Conservation (phyloP, 92 coral and sea anemone species). For the Epizoanthus fatuus region DNA sequence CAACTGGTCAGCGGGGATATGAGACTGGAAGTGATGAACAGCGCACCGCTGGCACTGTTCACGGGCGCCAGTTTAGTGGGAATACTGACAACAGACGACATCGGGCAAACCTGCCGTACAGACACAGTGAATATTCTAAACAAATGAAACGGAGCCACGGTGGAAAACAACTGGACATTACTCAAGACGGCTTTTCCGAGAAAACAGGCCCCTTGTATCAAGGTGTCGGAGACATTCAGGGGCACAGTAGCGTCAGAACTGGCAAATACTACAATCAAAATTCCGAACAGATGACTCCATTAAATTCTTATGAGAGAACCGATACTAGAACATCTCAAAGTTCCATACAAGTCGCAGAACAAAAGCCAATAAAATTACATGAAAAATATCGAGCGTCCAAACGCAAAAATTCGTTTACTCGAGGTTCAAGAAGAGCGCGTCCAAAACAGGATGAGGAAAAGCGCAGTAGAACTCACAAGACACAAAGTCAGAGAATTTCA, state of each 20-base stretch:
- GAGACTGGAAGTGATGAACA: neutral
- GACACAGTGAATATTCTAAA: constrained; percentile 5
- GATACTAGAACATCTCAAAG: constrained; percentile 2
- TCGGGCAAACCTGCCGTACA: neutral
- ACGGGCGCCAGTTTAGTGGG: neutral
- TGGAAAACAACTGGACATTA: neutral
- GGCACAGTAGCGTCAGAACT: neutral
- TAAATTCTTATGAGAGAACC: neutral
- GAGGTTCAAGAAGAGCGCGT: constrained; percentile 15
- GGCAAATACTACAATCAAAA: neutral
- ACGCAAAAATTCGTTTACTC: constrained; percentile 23
- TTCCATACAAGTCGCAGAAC: neutral
- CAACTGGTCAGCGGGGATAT: neutral
- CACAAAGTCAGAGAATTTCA: neutral
- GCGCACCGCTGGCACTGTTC: neutral
- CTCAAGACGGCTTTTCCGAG: neutral
- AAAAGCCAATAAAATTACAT: neutral
- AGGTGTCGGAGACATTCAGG: neutral
- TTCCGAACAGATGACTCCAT: neutral
- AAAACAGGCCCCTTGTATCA: neutral
- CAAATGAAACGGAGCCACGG: neutral
- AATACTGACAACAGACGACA: neutral
- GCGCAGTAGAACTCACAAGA: neutral
- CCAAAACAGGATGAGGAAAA: neutral
- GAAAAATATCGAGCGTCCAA: constrained; percentile 15